A percentile compares a stretch with the other conserved stretches of the same genome.
Conservation (phyloP, 2,888 invertebrate species). For the Smittia aterrima region DNA sequence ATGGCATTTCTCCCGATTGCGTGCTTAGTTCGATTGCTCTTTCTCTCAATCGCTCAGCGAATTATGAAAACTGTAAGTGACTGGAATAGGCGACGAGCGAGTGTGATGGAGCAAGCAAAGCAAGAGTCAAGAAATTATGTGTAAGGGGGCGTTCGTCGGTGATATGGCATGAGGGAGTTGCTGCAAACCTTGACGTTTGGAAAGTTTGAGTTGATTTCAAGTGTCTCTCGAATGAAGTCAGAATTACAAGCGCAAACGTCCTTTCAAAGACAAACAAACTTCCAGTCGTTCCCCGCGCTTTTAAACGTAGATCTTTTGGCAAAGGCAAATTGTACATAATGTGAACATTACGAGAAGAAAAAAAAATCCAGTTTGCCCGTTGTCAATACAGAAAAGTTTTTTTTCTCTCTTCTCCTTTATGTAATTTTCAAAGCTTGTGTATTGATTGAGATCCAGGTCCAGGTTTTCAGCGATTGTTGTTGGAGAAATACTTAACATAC, state of each 20-base stretch:
- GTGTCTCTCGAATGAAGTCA: too few species aligned
- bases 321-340: constrained; percentile 23
- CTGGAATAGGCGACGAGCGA: not conserved
- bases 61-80: constrained; percentile 6
- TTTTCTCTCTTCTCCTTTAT: not conserved
- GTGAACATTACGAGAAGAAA: not conserved
- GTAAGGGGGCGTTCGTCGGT: not conserved
- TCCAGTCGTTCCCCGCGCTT: too few species aligned
- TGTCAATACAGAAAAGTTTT: constrained; percentile 20
- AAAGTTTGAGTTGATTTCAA: too few species aligned
- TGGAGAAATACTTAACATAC: constrained; percentile 21
- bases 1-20: too few species aligned
- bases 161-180: too few species aligned
- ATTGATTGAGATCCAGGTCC: constrained; percentile 21
- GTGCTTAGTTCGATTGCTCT: not conserved
- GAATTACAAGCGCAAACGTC: too few species aligned
- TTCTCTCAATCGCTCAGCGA: not conserved
- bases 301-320: not conserved
- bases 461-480: not conserved
- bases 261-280: too few species aligned
- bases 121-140: not conserved
- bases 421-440: constrained; percentile 16
- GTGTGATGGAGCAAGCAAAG: not conserved
- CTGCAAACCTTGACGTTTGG: too few species aligned
- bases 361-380: constrained; percentile 20